Percentiles rank a stretch among this genome's conserved stretches.
Evolutionary conservation across 1,140 invertebrate species (phyloP).

Genomic region (Fopius arisanus): DNA sequence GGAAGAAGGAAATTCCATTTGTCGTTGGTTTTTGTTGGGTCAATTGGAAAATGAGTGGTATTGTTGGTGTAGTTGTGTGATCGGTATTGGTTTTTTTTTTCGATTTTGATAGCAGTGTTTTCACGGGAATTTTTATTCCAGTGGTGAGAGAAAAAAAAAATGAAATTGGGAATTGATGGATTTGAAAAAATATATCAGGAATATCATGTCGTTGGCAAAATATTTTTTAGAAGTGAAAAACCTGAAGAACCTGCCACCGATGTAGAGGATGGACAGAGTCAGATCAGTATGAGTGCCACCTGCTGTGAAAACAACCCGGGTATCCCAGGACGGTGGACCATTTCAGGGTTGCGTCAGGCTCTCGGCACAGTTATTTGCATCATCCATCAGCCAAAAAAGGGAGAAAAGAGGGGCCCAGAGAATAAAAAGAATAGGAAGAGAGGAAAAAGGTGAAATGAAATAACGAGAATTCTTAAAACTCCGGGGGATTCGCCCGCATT

Average conservation of each 20-base stretch:
- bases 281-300: constrained; percentile 40
- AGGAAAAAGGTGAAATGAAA: constrained; percentile 20
- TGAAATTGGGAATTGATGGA: too few relatives aligned
- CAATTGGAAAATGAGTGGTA: too few relatives aligned
- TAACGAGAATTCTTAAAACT: constrained; percentile 17
- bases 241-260: background rate
- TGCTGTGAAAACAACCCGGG: constrained; percentile 57
- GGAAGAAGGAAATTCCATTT: background rate
- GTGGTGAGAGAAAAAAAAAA: too few relatives aligned
- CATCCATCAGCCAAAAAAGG: constrained; percentile 54
- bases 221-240: too few relatives aligned
- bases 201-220: too few relatives aligned
- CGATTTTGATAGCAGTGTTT: too few relatives aligned
- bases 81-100: too few relatives aligned
- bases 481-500: constrained; percentile 37
- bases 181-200: too few relatives aligned
- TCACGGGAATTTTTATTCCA: too few relatives aligned
- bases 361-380: constrained; percentile 56
- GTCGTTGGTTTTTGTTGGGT: background rate
- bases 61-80: too few relatives aligned
- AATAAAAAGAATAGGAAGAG: constrained; percentile 4
- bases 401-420: constrained; percentile 13
- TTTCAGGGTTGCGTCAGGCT: constrained; percentile 44
- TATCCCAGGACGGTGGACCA: constrained; percentile 31
- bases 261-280: background rate